Percentiles rank a stretch among this genome's conserved stretches.
Conservation (phyloP, 2,113 vertebrate genomes). For the Morone saxatilis region DNA sequence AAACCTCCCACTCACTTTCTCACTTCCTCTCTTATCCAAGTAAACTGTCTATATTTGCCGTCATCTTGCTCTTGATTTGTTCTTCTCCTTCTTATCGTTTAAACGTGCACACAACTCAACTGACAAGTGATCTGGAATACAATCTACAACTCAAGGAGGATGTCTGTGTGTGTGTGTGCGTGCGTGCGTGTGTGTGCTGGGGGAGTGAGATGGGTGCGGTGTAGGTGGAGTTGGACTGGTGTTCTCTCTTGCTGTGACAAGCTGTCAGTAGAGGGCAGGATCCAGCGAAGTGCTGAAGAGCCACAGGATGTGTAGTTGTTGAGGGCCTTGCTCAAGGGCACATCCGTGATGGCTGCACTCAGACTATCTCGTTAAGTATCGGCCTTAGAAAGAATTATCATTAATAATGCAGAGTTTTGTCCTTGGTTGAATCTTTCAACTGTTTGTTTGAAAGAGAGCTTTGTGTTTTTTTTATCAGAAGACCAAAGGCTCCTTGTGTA, state of each 20-base stretch:
- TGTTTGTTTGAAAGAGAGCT: neutral
- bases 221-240: conserved; percentile 12
- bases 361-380: neutral
- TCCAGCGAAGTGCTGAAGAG: conserved; percentile 15
- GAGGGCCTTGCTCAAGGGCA: neutral
- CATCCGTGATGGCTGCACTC: neutral
- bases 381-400: neutral
- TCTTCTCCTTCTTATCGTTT: neutral
- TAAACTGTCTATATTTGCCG: conserved; percentile 27
- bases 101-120: neutral
- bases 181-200: no score
- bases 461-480: neutral
- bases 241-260: conserved; percentile 46
- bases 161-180: conserved; percentile 6
- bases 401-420: neutral
- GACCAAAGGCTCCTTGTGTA: neutral
- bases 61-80: neutral
- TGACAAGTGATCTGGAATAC: neutral
- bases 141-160: neutral
- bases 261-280: neutral
- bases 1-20: conserved; percentile 43
- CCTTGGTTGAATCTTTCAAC: neutral
- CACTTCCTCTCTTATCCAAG: conserved; percentile 18
- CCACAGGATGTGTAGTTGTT: neutral
- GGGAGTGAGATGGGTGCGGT: neutral